A percentile compares a stretch with the other conserved stretches of the same genome.
Conservation (phyloP, 53 echinoderm and acorn worm species). For the Zoroaster sp. region DNA sequence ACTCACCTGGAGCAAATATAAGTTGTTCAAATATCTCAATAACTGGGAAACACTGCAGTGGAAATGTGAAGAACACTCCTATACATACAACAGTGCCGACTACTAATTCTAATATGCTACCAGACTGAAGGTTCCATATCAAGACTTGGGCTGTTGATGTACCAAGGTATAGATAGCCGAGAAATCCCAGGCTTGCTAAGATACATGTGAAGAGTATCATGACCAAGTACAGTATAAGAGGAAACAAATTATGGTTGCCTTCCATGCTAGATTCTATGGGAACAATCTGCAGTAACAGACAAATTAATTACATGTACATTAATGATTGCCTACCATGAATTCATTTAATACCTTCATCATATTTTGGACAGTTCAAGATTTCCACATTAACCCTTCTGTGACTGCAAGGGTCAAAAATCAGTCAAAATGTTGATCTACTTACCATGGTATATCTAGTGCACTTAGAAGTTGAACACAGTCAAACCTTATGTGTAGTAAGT, state of each 20-base stretch:
- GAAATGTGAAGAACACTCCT: conserved; percentile 87
- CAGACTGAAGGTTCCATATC: conserved; percentile 74
- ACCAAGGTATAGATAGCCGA: conserved; percentile 87
- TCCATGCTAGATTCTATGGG: conserved; percentile 97
- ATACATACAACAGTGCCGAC: conserved; percentile 76
- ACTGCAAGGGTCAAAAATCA: too few species aligned
- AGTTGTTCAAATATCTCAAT: conserved; percentile 80
- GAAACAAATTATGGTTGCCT: conserved; percentile 72
- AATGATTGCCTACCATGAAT: neutral
- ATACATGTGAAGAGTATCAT: conserved; percentile 76
- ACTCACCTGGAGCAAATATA: conserved; percentile 76
- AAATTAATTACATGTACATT: neutral
- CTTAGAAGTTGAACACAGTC: too few species aligned
- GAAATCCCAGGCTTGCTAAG: conserved; percentile 76
- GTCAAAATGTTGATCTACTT: too few species aligned
- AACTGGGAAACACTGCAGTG: conserved; percentile 80
- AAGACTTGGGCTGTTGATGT: conserved; percentile 72
- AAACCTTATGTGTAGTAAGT: too few species aligned
- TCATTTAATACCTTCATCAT: neutral
- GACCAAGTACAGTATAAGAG: conserved; percentile 76
- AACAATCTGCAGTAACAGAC: conserved; percentile 69
- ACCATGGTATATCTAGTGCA: too few species aligned
- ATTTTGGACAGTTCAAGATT: too few species aligned
- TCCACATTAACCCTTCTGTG: too few species aligned
- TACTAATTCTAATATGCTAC: conserved; percentile 32